A percentile compares a stretch with the other conserved stretches of the same genome.
These are phyloP conservation scores for Phymorhynchus buccinoides DNA, from an alignment of 1,140 invertebrate species.

Conservation along the genomic window DNA sequence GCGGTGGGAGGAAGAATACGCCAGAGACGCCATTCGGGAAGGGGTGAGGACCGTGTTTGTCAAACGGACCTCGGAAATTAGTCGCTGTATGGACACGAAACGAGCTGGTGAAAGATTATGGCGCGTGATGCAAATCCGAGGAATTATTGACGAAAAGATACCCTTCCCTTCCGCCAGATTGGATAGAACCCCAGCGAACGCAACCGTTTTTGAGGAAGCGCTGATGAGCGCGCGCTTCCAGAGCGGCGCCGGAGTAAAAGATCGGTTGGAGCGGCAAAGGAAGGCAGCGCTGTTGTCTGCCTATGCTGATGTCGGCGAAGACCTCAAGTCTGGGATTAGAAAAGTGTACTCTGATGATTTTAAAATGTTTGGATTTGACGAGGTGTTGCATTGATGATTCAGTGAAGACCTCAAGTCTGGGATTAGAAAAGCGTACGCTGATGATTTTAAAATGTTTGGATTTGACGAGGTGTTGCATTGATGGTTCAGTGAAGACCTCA, in stretches of 20 bases:
- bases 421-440: neutral
- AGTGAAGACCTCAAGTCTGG: neutral
- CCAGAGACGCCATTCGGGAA: constrained; percentile 17
- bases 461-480: neutral
- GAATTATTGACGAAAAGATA: neutral
- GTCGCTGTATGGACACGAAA: neutral
- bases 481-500: too few species aligned
- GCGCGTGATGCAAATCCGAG: constrained; percentile 12
- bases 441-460: constrained; percentile 29
- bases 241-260: neutral
- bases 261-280: neutral
- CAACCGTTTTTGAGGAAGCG: neutral
- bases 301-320: neutral
- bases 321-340: neutral
- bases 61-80: neutral
- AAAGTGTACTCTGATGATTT: constrained; percentile 21
- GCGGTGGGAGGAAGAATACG: constrained; percentile 6
- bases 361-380: constrained; percentile 27
- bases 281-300: neutral
- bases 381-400: neutral
- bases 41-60: constrained; percentile 21
- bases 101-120: constrained; percentile 1
- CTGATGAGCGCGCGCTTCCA: neutral
- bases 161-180: neutral
- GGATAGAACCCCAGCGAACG: neutral